Evolutionary conservation across 1,140 invertebrate species (phyloP), one percentile per base, ranked within the genome.

Genomic region (Drosophila hydei): DNA sequence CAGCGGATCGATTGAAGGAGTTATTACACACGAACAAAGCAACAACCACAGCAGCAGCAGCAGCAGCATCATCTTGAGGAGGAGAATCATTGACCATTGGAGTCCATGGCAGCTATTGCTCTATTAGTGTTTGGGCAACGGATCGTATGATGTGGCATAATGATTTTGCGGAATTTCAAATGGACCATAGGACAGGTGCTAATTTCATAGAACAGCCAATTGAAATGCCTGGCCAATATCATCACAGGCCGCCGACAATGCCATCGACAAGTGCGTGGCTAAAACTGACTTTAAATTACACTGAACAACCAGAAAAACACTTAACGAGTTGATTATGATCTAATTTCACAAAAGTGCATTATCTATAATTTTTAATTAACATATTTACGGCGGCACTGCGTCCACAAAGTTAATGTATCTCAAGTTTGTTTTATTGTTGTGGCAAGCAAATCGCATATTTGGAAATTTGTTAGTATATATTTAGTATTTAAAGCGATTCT

Each of bases 171-270:
- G 83, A 88, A 88, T 88, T 88, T 70, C 55, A 79, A 88, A 83
- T 88, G 81, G 78, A 83, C 78, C 78, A 65, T 75, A 85, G 81
- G 81, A 88, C 83, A 88, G 83, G 83, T 88, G 83, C 83, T 88
- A 88, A 88, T 88, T 88, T 88, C 84, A 88, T 83, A 88, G 83
- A 87, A 88, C 83, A 79, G 83, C 83, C 81, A 88, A 88, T 88
- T 88, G 83, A 88, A 88, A 88, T 88, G 72, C 84, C 79, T 54
- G 45, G 43, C 48, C 64, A 61, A 59, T 40, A 48, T 38, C 84
- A 67, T 89, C 75, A 69, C 27, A 88, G 64, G 83, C 72, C 42
- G 75, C 84, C 83, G 83, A 64, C 83, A 81, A 70, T 21, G 30
- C 23, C 63, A 72, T 64, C 47, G 47, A 67, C 48, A 63, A 73